Evolutionary conservation across 1,140 invertebrate species (phyloP).

Genomic region (Agrypnia vestita): DNA sequence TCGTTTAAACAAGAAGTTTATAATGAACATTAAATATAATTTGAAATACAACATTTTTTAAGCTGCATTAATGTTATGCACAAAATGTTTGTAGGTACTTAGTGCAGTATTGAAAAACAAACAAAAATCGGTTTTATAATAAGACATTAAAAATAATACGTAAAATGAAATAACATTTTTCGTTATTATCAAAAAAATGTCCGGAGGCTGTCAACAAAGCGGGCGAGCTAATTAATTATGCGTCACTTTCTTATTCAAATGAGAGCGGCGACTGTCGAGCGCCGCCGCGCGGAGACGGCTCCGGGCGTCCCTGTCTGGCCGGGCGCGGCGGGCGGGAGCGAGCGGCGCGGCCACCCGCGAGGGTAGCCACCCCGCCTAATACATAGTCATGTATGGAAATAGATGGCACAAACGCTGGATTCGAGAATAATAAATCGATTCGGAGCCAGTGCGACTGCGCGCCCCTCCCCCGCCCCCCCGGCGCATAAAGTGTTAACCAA

Average conservation of each 20-base stretch:
- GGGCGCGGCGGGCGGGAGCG: constrained; percentile 3
- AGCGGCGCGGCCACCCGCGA: constrained; percentile 45
- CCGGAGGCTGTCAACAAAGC: no score
- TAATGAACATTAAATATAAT: no score
- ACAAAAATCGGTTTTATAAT: no score
- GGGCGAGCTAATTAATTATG: constrained; percentile 35
- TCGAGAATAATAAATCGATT: constrained; percentile 62
- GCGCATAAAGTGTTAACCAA: constrained; percentile 59
- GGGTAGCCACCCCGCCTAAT: constrained; percentile 54
- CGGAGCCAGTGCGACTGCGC: constrained; percentile 54
- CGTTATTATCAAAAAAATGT: no score
- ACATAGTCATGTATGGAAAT: constrained; percentile 62
- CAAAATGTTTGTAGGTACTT: no score
- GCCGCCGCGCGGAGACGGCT: constrained; percentile 28
- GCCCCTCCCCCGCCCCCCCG: constrained; percentile 7
- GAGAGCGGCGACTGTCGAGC: constrained; percentile 33
- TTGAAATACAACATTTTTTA: neutral
- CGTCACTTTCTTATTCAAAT: constrained; percentile 34
- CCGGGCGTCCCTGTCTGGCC: neutral
- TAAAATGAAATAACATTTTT: no score
- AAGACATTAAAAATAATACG: no score
- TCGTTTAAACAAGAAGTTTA: no score
- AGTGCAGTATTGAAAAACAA: no score
- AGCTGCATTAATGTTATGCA: no score
- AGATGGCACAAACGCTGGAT: constrained; percentile 61